Base-by-base conservation (phyloP, 2,113 vertebrate genomes). In the Megaleporinus macrocephalus region DNA sequence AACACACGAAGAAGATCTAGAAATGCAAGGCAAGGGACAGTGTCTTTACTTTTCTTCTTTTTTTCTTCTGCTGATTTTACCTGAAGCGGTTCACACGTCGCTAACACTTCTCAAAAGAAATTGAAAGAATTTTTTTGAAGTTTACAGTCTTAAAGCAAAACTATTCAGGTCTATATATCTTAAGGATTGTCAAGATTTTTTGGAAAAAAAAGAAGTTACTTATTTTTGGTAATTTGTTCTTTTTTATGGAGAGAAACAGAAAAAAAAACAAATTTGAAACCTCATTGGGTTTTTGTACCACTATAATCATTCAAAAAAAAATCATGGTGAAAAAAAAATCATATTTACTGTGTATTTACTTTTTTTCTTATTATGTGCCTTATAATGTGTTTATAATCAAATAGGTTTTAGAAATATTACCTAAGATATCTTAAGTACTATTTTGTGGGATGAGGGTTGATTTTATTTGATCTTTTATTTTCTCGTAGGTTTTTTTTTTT, bases 351-450 rank as follows among this genome's bases (percentile, higher is more conserved):
- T 94, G 88, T 94, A 93, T 92, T 95, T 94, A 92, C 92, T 93
- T 95, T 95, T 36, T 95, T 95, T 95, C 89, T 94, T 94, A 92
- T 92, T 93, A 95, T 84, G 95, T 97, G 96, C 96, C 96, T 96
- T 97, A 96, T 90, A 93, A 91, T 90, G 87, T 95, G 90, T 90
- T 93, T 94, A 92, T 92, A 93, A 91, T 93, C 87, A 92, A 91
- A 78, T 90, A 95, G 90, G 85, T 93, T 89, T 92, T 94, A 90
- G 93, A 87, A 78, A 92, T 89, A 93, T 93, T 84, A 90, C 89
- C 93, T 84, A 90, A 92, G 81, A 94, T 90, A 91, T 90, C 92
- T 92, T 89, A 84, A 90, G 90, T 94, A 90, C 90, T 90, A 86
- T 89, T 90, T 90, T 90, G 87, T 93, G 87, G 82, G 80, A 86